phyloP scores from a whole-genome alignment of 2,888 invertebrate species.

The Dinocampus coccinellae region DNA sequence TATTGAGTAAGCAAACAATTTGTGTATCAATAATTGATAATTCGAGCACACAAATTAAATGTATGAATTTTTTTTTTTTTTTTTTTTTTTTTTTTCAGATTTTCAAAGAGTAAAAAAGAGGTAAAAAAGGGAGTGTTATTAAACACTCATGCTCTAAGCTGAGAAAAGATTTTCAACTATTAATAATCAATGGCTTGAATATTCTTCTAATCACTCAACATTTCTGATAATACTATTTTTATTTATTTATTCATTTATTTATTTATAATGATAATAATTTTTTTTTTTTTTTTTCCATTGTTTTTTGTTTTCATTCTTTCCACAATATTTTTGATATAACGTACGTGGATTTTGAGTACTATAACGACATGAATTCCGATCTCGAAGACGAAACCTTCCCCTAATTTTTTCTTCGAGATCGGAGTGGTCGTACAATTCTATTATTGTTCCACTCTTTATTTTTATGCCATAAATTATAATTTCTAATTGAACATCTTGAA shows the following conservation, averaged over 20 bases:
- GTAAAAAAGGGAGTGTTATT: slow-evolving; percentile 38
- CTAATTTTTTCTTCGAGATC: slow-evolving; percentile 62
- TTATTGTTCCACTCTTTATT: slow-evolving; percentile 4
- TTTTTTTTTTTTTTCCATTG: neutral
- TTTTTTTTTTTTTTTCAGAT: no score
- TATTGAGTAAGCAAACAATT: slow-evolving; percentile 2
- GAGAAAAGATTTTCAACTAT: slow-evolving; percentile 20
- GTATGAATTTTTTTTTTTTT: neutral
- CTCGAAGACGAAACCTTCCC: slow-evolving; percentile 65
- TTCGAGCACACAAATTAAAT: slow-evolving; percentile 18
- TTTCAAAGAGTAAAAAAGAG: slow-evolving; percentile 39
- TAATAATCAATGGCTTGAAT: neutral
- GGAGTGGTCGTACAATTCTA: slow-evolving; percentile 41
- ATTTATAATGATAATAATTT: no score
- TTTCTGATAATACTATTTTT: neutral
- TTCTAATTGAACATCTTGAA: slow-evolving; percentile 3
- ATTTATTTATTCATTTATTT: neutral
- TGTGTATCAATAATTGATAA: slow-evolving; percentile 12
- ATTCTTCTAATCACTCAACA: neutral
- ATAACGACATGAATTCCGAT: slow-evolving; percentile 41
- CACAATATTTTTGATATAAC: no score
- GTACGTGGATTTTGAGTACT: neutral
- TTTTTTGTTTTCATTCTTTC: slow-evolving; percentile 11
- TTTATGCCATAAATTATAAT: neutral
- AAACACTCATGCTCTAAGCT: slow-evolving; percentile 36